Conservation (phyloP, 1,140 invertebrate genomes). For the Hylaeus anthracinus region DNA sequence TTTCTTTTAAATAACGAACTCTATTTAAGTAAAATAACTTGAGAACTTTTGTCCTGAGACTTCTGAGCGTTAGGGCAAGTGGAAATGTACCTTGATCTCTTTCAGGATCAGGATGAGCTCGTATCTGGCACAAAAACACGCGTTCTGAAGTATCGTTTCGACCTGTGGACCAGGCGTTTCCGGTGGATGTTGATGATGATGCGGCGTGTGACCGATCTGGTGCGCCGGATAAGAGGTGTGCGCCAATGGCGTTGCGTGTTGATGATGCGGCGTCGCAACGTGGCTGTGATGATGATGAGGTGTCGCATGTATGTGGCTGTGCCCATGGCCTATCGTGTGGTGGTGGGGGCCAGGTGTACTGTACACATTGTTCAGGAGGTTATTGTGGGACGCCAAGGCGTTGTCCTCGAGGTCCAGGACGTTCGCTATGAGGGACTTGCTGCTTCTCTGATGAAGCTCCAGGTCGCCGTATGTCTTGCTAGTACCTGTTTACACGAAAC, state of each 20-base stretch:
- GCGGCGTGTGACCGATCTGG: conserved; percentile 78
- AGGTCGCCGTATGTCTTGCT: conserved; percentile 85
- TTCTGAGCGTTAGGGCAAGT: neutral
- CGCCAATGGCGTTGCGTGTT: conserved; percentile 74
- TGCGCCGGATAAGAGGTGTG: conserved; percentile 75
- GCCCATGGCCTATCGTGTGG: conserved; percentile 75
- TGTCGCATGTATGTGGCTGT: conserved; percentile 77
- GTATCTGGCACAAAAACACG: conserved; percentile 89
- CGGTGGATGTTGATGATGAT: conserved; percentile 79
- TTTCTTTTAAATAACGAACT: too few species aligned
- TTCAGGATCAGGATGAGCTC: conserved; percentile 96
- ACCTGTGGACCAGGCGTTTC: conserved; percentile 80
- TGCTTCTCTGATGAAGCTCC: conserved; percentile 87
- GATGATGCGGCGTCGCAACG: conserved; percentile 77
- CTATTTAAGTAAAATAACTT: too few species aligned
- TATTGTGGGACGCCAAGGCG: conserved; percentile 79
- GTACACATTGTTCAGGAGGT: conserved; percentile 79
- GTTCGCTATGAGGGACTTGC: conserved; percentile 95
- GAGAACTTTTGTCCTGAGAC: too few species aligned
- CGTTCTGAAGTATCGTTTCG: conserved; percentile 82
- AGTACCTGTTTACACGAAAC: conserved; percentile 65
- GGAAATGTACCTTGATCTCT: conserved; percentile 89
- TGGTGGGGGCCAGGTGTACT: conserved; percentile 78
- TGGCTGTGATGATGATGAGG: conserved; percentile 79
- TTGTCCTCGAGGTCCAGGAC: conserved; percentile 95